These are phyloP conservation scores for Latrodectus geometricus DNA, from an alignment of 1,140 invertebrate genomes.

Conservation along the genomic window DNA sequence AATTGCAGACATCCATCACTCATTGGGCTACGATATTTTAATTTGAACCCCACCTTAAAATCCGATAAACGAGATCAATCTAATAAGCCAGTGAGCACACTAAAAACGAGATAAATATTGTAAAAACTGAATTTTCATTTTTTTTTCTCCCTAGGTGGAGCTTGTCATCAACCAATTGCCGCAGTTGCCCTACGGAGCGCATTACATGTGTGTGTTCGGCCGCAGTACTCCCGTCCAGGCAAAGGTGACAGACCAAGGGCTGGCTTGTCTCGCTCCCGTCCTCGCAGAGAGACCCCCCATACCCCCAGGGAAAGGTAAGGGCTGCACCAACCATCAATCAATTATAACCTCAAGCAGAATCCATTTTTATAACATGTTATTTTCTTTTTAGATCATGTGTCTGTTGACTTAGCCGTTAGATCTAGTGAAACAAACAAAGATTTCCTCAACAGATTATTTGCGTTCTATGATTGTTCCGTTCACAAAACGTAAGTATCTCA, in stretches of 20 bases:
- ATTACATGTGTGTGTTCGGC: constrained; percentile 92
- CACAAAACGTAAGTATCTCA: constrained; percentile 77
- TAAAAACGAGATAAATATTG: no score
- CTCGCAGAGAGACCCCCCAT: constrained; percentile 83
- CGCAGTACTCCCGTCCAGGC: constrained; percentile 87
- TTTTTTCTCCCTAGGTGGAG: constrained; percentile 75
- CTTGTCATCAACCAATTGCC: constrained; percentile 89
- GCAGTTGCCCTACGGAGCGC: constrained; percentile 86
- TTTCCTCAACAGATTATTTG: constrained; percentile 88
- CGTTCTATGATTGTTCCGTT: constrained; percentile 92
- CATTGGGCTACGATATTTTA: no score
- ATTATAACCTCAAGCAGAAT: not conserved
- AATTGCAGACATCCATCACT: no score
- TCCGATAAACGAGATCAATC: no score
- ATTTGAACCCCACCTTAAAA: no score
- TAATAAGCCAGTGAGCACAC: no score
- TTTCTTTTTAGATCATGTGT: constrained; percentile 80
- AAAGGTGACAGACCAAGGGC: constrained; percentile 79
- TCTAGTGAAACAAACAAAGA: constrained; percentile 97
- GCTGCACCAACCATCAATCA: not conserved
- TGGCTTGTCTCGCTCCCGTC: constrained; percentile 87
- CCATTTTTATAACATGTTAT: not conserved
- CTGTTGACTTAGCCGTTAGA: constrained; percentile 89
- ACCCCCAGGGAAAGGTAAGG: constrained; percentile 75
- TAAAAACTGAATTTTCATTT: not conserved